Conservation (phyloP, 2,113 vertebrate species). For the Laterallus jamaicensis region DNA sequence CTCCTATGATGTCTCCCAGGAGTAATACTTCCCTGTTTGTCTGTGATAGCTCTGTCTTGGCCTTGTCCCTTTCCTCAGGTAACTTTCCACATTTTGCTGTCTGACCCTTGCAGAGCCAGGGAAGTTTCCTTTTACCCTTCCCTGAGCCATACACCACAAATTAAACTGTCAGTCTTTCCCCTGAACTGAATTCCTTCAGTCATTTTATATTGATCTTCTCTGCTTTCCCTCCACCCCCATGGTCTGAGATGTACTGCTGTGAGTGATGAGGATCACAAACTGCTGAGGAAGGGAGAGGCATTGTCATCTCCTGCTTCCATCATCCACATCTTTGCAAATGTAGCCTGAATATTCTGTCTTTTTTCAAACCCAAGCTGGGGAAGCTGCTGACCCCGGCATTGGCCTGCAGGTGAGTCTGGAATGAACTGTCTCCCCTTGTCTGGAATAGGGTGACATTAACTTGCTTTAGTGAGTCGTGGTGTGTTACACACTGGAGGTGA, state of each 20-base stretch:
- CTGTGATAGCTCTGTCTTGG: not conserved
- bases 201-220: not conserved
- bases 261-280: not conserved
- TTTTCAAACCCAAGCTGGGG: not conserved
- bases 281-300: not conserved
- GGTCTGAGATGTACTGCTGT: not conserved
- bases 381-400: not conserved
- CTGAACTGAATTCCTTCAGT: not conserved
- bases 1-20: not conserved
- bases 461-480: not conserved
- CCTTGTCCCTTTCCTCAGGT: not conserved
- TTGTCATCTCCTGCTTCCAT: not conserved
- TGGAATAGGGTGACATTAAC: not conserved
- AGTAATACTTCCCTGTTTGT: not conserved
- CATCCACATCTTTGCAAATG: not conserved
- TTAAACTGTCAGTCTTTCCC: not conserved
- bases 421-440: not conserved
- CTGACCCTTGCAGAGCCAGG: not conserved
- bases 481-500: not conserved
- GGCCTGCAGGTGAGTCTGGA: not conserved
- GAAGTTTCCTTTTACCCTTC: not conserved
- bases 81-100: not conserved
- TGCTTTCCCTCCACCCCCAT: not conserved
- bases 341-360: not conserved
- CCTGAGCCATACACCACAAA: not conserved